Base-by-base conservation (phyloP, 2,797 vertebrate genomes). In the Malurus splendens region DNA sequence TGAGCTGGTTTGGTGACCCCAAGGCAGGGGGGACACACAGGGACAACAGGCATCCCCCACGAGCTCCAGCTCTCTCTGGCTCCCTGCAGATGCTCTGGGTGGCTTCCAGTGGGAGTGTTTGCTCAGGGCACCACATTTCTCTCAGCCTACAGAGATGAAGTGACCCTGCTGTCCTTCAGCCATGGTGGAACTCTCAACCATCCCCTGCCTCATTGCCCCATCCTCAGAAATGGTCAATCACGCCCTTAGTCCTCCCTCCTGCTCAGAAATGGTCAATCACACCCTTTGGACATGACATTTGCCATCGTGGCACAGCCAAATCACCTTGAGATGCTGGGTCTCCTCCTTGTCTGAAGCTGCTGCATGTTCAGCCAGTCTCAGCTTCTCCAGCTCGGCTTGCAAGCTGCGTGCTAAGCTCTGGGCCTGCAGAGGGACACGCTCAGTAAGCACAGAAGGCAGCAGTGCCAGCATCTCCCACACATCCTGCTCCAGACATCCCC, bases 361-460 rank as follows among this genome's bases (percentile, higher is more conserved):
- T 6, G 93, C 54, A 3, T 97, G 96, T 47, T 95, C 95, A 56
- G 96, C 86, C 60, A 93, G 88, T 44, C 97, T 98, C 74, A 99
- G 96, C 74, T 98, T 97, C 92, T 98, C 98, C 93, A 99, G 94
- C 94, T 99, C 98, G 72, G 96, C 96, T 83, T 99, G 98, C 93
- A 99, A 97, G 79, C 97, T 97, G 73, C 95, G 77, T 0, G 97
- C 96, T 1, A 96, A 96, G 60, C 88, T 97, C 96, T 98, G 98
- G 57, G 98, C 98, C 98, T 99, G 77, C 17, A 72, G 74, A 36
- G 47, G 25, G 19, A 81, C 44, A 82, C 27, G 8, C 8, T 64
- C 54, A 4, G 5, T 82, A 22, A 73, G 17, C n/a, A 54, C 18
- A 25, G 1, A 4, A 24, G 33, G 32, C 13, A 39, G 16, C 0